phyloP scores from a whole-genome alignment of 2,797 vertebrate genomes.

The Aeoliscus strigatus region DNA sequence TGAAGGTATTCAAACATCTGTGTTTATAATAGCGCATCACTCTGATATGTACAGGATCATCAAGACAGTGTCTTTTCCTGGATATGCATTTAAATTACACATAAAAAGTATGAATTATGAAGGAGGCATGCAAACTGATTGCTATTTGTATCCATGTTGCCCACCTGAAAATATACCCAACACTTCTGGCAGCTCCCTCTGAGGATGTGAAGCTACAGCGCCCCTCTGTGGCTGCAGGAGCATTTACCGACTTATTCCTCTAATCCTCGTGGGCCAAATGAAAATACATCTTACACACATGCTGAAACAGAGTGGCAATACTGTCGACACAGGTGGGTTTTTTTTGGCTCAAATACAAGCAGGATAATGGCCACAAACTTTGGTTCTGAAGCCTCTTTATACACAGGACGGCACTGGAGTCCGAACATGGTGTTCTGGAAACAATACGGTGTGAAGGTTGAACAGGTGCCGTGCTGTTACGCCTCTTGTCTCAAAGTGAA shows the following conservation, averaged over 20 bases:
- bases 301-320: constrained; percentile 49
- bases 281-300: constrained; percentile 28
- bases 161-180: constrained; percentile 36
- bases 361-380: constrained; percentile 40
- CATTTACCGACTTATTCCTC: too few species aligned
- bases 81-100: constrained; percentile 60
- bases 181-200: constrained; percentile 12
- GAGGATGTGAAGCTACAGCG: too few species aligned
- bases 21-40: constrained; percentile 43
- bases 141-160: constrained; percentile 28
- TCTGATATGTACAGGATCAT: constrained; percentile 63
- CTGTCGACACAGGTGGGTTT: constrained; percentile 30
- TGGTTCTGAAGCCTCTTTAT: constrained; percentile 27
- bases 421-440: constrained; percentile 36
- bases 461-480: constrained; percentile 9
- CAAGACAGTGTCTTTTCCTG: constrained; percentile 50
- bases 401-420: constrained; percentile 23
- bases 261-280: constrained; percentile 14
- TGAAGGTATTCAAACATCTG: constrained; percentile 38
- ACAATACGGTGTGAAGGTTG: constrained; percentile 28
- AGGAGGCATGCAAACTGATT: constrained; percentile 64
- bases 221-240: too few species aligned
- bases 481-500: constrained; percentile 16
- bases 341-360: constrained; percentile 51
- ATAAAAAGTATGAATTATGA: constrained; percentile 56